These are phyloP conservation scores for Neolamprologus multifasciatus DNA, from an alignment of 2,797 vertebrate species.

Conservation along the genomic window DNA sequence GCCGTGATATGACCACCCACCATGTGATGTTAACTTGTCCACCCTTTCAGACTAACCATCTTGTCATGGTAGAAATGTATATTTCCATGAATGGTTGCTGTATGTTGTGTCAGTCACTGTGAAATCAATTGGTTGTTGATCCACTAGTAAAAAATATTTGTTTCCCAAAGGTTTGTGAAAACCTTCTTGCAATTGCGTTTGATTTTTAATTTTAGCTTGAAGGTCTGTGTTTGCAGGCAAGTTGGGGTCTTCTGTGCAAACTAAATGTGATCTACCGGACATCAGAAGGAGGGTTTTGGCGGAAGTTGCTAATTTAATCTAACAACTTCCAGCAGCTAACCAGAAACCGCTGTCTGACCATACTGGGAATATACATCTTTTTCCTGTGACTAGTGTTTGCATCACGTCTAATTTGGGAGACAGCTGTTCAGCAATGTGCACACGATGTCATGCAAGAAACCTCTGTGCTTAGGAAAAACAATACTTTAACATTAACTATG, in stretches of 20 bases:
- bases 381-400: accelerated
- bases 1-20: neutral
- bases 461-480: neutral
- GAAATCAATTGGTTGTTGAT: neutral
- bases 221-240: neutral
- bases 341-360: neutral
- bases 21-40: neutral
- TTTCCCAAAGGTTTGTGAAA: neutral
- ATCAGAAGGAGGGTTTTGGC: neutral
- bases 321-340: neutral
- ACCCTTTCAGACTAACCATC: neutral
- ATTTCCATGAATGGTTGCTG: neutral
- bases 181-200: neutral
- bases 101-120: accelerated
- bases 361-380: neutral
- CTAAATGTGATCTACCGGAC: accelerated
- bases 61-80: neutral
- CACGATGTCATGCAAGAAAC: neutral
- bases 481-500: neutral
- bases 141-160: neutral
- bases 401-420: neutral
- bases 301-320: neutral
- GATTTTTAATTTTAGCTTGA: neutral
- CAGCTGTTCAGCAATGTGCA: neutral
- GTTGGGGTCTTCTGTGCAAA: neutral